Conservation (phyloP, 2,797 vertebrate species). For the Peromyscus attwateri region DNA sequence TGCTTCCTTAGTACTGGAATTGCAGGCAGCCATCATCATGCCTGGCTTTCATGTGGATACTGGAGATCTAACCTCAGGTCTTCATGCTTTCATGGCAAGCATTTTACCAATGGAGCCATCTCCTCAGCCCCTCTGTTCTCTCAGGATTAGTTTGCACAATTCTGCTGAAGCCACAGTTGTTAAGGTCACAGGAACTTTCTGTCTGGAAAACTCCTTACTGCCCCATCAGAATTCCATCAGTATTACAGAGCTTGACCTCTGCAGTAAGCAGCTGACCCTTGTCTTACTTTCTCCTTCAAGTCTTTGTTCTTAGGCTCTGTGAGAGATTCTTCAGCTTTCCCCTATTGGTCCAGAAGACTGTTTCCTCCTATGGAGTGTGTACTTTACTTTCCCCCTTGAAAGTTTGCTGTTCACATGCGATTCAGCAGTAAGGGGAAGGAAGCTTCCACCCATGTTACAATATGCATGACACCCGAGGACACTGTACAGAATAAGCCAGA, state of each 20-base stretch:
- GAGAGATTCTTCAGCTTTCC: neutral
- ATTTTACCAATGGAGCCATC: neutral
- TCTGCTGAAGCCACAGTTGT: neutral
- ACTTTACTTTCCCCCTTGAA: neutral
- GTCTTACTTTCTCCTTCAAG: neutral
- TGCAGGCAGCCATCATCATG: neutral
- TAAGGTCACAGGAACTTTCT: neutral
- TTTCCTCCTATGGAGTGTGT: neutral
- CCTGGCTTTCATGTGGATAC: neutral
- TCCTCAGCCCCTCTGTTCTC: neutral
- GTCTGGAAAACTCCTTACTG: neutral
- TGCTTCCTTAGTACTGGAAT: neutral
- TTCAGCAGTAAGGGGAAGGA: neutral
- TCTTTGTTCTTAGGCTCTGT: neutral
- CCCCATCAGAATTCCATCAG: neutral
- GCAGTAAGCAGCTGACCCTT: neutral
- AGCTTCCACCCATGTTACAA: neutral
- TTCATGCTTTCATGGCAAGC: too few species aligned
- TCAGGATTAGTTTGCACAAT: neutral
- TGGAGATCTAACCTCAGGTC: neutral
- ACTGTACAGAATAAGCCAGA: slow-evolving; percentile 8
- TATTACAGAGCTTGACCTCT: neutral
- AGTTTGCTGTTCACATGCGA: neutral
- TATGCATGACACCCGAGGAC: neutral
- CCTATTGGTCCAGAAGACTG: neutral